Evolutionary conservation across 1,140 invertebrate species (phyloP).

Genomic region (Leptopilina clavipes): DNA sequence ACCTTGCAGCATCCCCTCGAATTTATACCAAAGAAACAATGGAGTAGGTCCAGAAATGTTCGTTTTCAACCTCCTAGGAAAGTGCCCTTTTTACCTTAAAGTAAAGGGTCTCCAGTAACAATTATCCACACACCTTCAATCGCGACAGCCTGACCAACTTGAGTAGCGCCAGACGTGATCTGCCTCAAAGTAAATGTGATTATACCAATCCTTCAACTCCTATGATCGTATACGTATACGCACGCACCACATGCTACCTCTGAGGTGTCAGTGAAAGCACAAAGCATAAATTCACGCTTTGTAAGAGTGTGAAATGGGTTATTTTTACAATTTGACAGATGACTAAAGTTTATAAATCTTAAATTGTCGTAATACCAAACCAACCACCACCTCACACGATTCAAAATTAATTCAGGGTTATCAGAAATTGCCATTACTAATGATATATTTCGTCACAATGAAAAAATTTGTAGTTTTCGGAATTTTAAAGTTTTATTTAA

Average conservation of each 20-base stretch:
- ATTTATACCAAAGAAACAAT: constrained; percentile 50
- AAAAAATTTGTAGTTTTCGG: no score
- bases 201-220: not conserved
- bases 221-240: constrained; percentile 33
- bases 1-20: constrained; percentile 31
- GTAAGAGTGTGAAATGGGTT: no score
- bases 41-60: constrained; percentile 52
- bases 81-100: not conserved
- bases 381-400: no score
- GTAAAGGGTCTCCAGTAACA: constrained; percentile 46
- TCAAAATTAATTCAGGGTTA: no score
- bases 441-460: no score
- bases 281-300: no score
- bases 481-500: no score
- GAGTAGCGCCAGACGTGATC: constrained; percentile 53
- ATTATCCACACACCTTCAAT: constrained; percentile 52
- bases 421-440: no score
- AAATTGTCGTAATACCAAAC: no score
- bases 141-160: constrained; percentile 48
- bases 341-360: no score
- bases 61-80: not conserved
- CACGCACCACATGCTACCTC: constrained; percentile 39
- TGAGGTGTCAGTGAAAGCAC: constrained; percentile 42
- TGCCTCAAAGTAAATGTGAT: constrained; percentile 42
- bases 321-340: no score